phyloP scores from a whole-genome alignment of 2,113 vertebrate species.

The Sitta europaea region DNA sequence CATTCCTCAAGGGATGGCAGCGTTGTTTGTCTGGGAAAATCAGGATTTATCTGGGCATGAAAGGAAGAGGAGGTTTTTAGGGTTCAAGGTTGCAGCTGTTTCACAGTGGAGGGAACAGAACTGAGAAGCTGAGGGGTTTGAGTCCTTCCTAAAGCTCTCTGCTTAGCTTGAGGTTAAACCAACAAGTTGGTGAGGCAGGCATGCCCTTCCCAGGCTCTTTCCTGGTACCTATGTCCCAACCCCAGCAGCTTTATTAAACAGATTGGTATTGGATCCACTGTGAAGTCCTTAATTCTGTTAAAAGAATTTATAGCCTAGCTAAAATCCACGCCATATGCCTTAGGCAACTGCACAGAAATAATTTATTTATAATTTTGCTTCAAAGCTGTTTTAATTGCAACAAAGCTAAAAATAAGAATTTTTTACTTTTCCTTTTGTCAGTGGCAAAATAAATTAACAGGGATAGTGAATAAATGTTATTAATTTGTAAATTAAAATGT shows the following conservation, averaged over 20 bases:
- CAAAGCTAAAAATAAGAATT: background rate
- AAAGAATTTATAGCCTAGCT: slow-evolving; percentile 18
- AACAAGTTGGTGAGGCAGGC: background rate
- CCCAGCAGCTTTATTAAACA: background rate
- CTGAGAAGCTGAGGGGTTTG: background rate
- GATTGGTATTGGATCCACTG: background rate
- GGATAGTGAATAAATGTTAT: background rate
- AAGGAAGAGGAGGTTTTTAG: slow-evolving; percentile 5
- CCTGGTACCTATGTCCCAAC: background rate
- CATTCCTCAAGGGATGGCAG: slow-evolving; percentile 1
- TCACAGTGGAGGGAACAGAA: background rate
- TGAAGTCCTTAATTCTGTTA: background rate
- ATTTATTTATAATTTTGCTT: background rate
- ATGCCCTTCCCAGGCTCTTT: background rate
- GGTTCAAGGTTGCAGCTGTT: slow-evolving; percentile 39
- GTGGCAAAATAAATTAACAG: background rate
- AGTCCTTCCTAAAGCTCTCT: background rate
- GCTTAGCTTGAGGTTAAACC: background rate
- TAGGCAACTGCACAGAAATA: background rate
- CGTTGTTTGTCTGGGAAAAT: background rate
- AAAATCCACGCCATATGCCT: background rate
- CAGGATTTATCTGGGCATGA: slow-evolving; percentile 17
- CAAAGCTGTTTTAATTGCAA: background rate
- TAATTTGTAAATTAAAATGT: background rate
- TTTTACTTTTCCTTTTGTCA: background rate